Conservation (phyloP, 2,888 invertebrate species). For the Empis livida region DNA sequence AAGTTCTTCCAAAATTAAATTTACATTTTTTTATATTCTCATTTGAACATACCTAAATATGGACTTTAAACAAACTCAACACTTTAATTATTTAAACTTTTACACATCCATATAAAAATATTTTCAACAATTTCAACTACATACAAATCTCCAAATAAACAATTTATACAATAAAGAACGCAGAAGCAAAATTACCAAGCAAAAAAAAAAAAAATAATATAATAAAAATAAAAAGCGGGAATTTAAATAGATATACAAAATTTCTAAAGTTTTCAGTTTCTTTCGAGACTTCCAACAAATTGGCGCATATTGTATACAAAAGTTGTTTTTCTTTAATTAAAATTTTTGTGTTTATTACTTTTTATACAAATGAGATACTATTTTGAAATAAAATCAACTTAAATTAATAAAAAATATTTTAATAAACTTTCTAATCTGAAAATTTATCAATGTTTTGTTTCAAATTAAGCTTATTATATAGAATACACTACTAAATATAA, state of each 20-base stretch:
- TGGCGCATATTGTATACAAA: too few relatives aligned
- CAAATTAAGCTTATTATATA: too few relatives aligned
- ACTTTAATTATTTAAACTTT: not conserved
- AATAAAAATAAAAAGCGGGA: constrained; percentile 15
- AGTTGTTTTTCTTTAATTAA: too few relatives aligned
- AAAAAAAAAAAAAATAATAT: too few relatives aligned
- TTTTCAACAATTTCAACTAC: too few relatives aligned
- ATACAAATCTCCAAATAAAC: too few relatives aligned
- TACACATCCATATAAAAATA: too few relatives aligned
- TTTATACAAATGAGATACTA: not conserved
- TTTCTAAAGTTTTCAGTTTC: constrained; percentile 16
- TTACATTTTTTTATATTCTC: too few relatives aligned
- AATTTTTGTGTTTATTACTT: not conserved
- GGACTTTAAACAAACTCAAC: not conserved
- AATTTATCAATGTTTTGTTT: not conserved
- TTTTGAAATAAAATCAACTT: not conserved
- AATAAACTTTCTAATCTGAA: not conserved
- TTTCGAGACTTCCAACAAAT: constrained; percentile 11
- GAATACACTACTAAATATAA: not conserved
- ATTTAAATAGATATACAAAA: constrained; percentile 13
- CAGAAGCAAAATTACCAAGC: too few relatives aligned
- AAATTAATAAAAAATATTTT: not conserved
- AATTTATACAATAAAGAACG: too few relatives aligned
- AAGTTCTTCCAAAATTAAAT: too few relatives aligned
- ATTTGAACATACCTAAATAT: too few relatives aligned